Base-by-base conservation (phyloP, 1,140 invertebrate species). In the Ctenoplectra terminalis region DNA sequence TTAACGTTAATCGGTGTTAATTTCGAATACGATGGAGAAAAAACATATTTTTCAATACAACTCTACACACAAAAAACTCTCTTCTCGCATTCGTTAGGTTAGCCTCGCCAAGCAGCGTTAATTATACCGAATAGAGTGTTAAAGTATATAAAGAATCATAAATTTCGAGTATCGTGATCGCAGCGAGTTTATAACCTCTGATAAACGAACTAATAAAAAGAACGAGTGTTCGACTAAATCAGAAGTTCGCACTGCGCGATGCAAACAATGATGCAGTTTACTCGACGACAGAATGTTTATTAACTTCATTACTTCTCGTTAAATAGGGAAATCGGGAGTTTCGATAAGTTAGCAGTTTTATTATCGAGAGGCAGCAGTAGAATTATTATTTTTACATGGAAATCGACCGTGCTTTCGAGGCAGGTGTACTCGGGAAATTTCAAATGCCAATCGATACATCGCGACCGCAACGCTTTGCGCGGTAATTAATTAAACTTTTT, bases 301-400 rank as follows among this genome's bases (percentile, higher is more conserved):
- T 9, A 46, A 60, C 15, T 73, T 48, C 9, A 40, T 64, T 75
- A 50, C 26, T 37, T 52, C 15, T 73, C n/a, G 34, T 70, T 26
- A 13, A n/a, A 23, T 8, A 17, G 11, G 29, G 40, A 34, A 23
- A 50, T 26, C 17, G n/a, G 26, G 9, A 58, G 40, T 43, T 26
- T 63, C n/a, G 46, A 64, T 75, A 64, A 52, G 23, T 13, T 29
- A 37, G 52, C 37, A 58, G 40, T 75, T 67, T 67, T 54, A 76
- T 37, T 67, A 37, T n/a, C 58, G 58, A 34, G 7, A 34, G 58
- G 4, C 31, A 15, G 8, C 8, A 20, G 17, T 1, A 8, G 31
- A 76, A 66, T 54, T 50, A 60, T 64, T 54, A 66, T 31, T 67
- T 64, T 67, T 67, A 48, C 56, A 29, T 73, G 61, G 26, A 76